Conservation (phyloP, 2,797 vertebrate species). For the Cynopterus sphinx region DNA sequence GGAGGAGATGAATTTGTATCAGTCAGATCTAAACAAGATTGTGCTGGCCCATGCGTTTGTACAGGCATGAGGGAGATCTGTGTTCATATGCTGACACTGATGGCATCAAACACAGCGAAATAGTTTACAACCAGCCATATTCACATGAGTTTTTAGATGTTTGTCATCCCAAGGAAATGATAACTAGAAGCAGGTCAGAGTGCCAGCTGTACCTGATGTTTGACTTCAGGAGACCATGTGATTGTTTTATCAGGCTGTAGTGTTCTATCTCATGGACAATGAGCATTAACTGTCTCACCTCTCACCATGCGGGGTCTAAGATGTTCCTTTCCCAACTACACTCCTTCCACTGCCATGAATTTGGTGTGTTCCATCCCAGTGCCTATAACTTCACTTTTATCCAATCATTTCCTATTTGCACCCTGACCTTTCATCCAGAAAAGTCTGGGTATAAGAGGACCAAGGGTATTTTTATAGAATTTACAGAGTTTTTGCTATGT, state of each 20-base stretch:
- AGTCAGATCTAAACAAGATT: background rate
- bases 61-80: background rate
- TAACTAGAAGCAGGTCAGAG: background rate
- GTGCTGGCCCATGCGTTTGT: background rate
- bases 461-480: constrained; percentile 4
- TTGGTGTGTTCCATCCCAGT: background rate
- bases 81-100: background rate
- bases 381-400: background rate
- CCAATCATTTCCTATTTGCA: background rate
- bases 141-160: background rate
- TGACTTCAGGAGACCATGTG: background rate
- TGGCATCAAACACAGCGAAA: background rate
- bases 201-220: background rate
- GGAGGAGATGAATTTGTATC: background rate
- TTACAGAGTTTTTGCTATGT: background rate
- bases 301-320: background rate
- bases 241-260: background rate
- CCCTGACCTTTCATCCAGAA: background rate
- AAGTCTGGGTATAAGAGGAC: background rate
- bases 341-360: background rate
- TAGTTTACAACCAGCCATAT: background rate
- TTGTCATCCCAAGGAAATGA: background rate
- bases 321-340: background rate
- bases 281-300: background rate
- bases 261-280: background rate